Conservation (phyloP, 2,888 invertebrate genomes). For the Chrysotoxum bicinctum region DNA sequence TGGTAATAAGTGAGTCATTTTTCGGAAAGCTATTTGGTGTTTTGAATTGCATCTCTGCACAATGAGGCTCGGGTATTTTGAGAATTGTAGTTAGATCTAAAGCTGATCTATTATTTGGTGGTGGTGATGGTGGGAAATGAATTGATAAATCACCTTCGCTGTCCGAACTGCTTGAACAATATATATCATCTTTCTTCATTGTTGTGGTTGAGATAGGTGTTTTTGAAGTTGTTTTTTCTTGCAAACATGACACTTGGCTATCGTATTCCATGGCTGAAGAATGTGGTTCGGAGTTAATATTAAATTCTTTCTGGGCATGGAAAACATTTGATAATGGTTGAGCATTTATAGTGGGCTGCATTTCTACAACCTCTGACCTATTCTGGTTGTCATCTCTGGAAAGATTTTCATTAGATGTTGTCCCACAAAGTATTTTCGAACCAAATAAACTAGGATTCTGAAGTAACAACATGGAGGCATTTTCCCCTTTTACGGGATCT, state of each 20-base stretch:
- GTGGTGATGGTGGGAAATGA: constrained; percentile 26
- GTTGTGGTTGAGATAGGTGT: not conserved
- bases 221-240: not conserved
- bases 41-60: not conserved
- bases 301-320: not conserved
- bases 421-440: not conserved
- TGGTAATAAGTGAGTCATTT: not conserved
- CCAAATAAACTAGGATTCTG: not conserved
- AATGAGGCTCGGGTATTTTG: constrained; percentile 19
- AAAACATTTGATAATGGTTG: not conserved
- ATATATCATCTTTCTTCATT: not conserved
- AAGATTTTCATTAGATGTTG: not conserved
- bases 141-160: constrained; percentile 24
- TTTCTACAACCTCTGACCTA: not conserved
- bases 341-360: not conserved
- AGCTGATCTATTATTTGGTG: not conserved
- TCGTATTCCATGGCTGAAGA: not conserved
- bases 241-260: too few relatives aligned
- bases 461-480: not conserved
- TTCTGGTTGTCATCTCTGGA: not conserved
- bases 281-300: not conserved
- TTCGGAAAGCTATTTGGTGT: not conserved
- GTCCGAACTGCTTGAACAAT: not conserved
- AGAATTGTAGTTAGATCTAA: constrained; percentile 13
- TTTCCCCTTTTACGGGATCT: not conserved